These are phyloP conservation scores for Stylophora pistillata DNA, from an alignment of 64 coral and sea anemone species.

Conservation along the genomic window DNA sequence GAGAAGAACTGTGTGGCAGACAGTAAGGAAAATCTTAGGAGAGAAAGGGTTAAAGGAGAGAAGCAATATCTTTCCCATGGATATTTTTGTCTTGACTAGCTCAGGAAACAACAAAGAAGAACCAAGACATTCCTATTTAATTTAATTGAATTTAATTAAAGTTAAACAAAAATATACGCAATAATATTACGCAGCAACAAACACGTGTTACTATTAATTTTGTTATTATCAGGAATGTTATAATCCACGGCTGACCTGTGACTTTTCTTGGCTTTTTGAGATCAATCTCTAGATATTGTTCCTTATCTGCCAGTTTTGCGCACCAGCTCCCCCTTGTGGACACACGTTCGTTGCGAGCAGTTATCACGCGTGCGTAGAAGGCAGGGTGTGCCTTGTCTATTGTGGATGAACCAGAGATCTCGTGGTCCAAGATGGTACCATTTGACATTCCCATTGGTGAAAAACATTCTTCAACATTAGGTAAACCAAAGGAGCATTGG, in stretches of 20 bases:
- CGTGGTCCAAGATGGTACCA: slow-evolving; percentile 68
- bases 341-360: slow-evolving; percentile 31
- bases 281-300: slow-evolving; percentile 79
- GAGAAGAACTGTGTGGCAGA: too few relatives aligned
- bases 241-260: slow-evolving; percentile 50
- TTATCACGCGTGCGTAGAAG: slow-evolving; percentile 53
- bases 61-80: too few relatives aligned
- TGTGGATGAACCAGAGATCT: slow-evolving; percentile 70
- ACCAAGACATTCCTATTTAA: too few relatives aligned
- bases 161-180: too few relatives aligned
- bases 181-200: not conserved
- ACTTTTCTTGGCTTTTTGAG: slow-evolving; percentile 81
- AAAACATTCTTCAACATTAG: slow-evolving; percentile 62
- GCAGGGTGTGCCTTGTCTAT: slow-evolving; percentile 70
- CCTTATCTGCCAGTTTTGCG: slow-evolving; percentile 47
- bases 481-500: not conserved
- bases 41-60: too few relatives aligned
- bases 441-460: slow-evolving; percentile 86
- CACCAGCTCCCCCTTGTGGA: slow-evolving; percentile 76
- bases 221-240: not conserved
- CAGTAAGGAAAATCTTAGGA: too few relatives aligned
- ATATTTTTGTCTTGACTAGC: too few relatives aligned
- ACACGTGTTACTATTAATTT: too few relatives aligned
- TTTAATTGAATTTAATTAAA: too few relatives aligned
- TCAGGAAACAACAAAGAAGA: too few relatives aligned